Conservation (phyloP, 2,797 vertebrate genomes). For the Iguana delicatissima region DNA sequence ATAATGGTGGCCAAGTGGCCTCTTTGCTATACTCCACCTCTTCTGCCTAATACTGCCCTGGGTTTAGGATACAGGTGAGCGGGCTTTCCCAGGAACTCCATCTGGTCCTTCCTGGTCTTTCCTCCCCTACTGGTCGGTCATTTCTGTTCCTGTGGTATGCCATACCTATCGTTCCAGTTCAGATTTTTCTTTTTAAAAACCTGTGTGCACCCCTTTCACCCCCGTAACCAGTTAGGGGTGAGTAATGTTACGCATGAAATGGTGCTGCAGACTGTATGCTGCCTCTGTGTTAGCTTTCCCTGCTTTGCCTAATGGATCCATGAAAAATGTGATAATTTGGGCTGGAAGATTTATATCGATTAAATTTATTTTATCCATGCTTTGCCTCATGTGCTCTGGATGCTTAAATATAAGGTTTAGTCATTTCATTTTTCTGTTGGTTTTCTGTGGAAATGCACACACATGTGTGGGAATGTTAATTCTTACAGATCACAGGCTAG, state of each 20-base stretch:
- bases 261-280: not conserved
- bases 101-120: not conserved
- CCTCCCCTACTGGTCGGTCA: not conserved
- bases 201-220: no score
- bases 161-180: not conserved
- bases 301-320: not conserved
- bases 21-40: not conserved
- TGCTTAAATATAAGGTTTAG: not conserved
- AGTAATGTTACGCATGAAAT: not conserved
- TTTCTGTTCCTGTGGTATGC: not conserved
- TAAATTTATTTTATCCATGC: not conserved
- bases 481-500: not conserved
- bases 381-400: not conserved
- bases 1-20: not conserved
- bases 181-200: not conserved
- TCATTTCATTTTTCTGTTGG: not conserved
- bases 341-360: not conserved
- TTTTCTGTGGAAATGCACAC: not conserved
- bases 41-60: not conserved
- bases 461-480: not conserved
- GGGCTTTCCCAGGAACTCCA: not conserved
- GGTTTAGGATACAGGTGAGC: not conserved
- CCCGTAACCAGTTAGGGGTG: no score
- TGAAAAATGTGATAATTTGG: not conserved
- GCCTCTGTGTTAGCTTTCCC: not conserved